Evolutionary conservation across 2,888 invertebrate genomes (phyloP).

Genomic region (Orchesellides sinensis): DNA sequence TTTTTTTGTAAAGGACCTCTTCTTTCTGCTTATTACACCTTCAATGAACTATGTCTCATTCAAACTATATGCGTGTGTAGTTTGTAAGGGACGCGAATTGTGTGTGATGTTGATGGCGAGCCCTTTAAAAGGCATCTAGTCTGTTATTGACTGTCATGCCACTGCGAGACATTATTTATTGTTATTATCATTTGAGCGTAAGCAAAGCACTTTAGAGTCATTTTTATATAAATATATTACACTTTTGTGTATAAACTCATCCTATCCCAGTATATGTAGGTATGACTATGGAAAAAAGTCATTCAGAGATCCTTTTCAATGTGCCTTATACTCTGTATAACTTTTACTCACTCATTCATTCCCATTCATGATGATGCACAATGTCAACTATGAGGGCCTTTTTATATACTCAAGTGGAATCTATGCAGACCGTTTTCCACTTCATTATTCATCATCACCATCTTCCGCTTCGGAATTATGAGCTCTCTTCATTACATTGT

Average conservation of each 20-base stretch:
- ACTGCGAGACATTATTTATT: too few relatives aligned
- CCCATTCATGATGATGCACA: not conserved
- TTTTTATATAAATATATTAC: too few relatives aligned
- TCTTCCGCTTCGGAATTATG: constrained; percentile 26
- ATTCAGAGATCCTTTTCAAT: too few relatives aligned
- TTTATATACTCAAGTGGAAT: not conserved
- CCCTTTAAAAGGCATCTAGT: too few relatives aligned
- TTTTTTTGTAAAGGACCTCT: constrained; percentile 35
- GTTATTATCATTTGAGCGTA: too few relatives aligned
- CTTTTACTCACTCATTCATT: too few relatives aligned
- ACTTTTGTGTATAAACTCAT: too few relatives aligned
- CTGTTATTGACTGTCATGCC: too few relatives aligned
- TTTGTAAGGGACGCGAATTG: too few relatives aligned
- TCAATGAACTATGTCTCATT: constrained; percentile 58
- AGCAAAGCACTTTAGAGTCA: too few relatives aligned
- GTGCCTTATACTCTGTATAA: too few relatives aligned
- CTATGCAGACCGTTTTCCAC: constrained; percentile 27
- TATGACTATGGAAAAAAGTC: not conserved
- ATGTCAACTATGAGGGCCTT: not conserved
- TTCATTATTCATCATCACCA: constrained; percentile 52
- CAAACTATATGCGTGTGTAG: constrained; percentile 29
- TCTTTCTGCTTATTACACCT: constrained; percentile 62
- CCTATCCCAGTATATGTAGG: not conserved
- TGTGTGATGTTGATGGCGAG: not conserved
- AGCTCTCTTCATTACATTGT: constrained; percentile 24